phyloP scores from a whole-genome alignment of 2,113 vertebrate species.

The Tychaedon coryphoeus region DNA sequence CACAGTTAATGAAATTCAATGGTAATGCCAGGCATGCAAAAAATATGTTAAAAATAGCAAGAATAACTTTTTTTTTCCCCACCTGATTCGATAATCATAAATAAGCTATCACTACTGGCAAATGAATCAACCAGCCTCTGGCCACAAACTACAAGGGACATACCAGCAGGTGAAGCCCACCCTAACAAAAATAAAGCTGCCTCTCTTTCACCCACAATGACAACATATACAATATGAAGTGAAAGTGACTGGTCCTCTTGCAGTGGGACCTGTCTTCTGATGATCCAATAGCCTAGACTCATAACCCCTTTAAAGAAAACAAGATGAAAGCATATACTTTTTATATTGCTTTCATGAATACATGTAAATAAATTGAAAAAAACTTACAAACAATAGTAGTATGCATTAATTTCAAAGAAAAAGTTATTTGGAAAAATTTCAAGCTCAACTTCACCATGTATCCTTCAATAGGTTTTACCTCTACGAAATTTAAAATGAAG shows the following conservation, averaged over 20 bases:
- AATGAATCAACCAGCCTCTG: slow-evolving; percentile 36
- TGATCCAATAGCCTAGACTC: neutral
- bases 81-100: slow-evolving; percentile 29
- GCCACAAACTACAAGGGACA: neutral
- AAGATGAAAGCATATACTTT: neutral
- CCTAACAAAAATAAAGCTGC: neutral
- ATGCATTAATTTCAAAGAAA: neutral
- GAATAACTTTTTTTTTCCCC: neutral
- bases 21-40: neutral
- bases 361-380: neutral
- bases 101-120: slow-evolving; percentile 23
- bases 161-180: slow-evolving; percentile 16
- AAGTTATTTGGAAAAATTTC: neutral
- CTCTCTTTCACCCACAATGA: neutral
- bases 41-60: slow-evolving; percentile 37
- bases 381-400: neutral
- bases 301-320: neutral
- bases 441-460: neutral
- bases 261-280: neutral
- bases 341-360: neutral
- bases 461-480: neutral
- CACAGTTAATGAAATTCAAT: neutral
- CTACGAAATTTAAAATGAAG: neutral
- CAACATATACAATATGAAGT: neutral
- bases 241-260: neutral